phyloP scores from a whole-genome alignment of 2,113 vertebrate species.

The Pseudorhombus dupliciocellatus region DNA sequence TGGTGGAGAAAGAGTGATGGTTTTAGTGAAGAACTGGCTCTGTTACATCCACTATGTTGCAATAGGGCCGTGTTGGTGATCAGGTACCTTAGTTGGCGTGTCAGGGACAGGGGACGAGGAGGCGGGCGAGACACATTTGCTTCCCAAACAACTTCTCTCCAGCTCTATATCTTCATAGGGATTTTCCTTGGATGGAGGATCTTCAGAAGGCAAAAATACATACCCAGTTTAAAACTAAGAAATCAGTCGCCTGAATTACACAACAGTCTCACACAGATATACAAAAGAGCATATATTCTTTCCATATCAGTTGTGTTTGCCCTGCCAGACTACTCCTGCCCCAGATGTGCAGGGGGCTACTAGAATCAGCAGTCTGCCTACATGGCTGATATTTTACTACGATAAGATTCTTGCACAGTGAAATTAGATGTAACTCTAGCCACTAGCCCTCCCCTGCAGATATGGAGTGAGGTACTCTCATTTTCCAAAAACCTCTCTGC shows the following conservation, averaged over 20 bases:
- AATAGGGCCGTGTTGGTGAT: neutral
- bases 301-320: constrained; percentile 51
- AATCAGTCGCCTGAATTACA: constrained; percentile 16
- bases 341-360: constrained; percentile 62
- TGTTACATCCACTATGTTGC: neutral
- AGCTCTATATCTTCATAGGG: constrained; percentile 97
- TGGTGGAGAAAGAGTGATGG: constrained; percentile 8
- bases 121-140: constrained; percentile 87
- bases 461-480: constrained; percentile 22
- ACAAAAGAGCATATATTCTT: constrained; percentile 37
- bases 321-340: constrained; percentile 57
- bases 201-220: constrained; percentile 71
- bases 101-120: constrained; percentile 86
- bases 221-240: neutral
- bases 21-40: neutral
- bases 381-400: constrained; percentile 49
- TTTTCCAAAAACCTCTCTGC: constrained; percentile 41
- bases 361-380: constrained; percentile 35
- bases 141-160: constrained; percentile 89
- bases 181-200: constrained; percentile 94
- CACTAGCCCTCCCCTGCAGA: constrained; percentile 36
- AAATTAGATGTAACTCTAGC: constrained; percentile 45
- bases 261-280: constrained; percentile 12
- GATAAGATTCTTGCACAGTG: constrained; percentile 44
- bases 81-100: constrained; percentile 88